phyloP scores from a whole-genome alignment of 2,888 invertebrate species.

The Tenthredo amoena region DNA sequence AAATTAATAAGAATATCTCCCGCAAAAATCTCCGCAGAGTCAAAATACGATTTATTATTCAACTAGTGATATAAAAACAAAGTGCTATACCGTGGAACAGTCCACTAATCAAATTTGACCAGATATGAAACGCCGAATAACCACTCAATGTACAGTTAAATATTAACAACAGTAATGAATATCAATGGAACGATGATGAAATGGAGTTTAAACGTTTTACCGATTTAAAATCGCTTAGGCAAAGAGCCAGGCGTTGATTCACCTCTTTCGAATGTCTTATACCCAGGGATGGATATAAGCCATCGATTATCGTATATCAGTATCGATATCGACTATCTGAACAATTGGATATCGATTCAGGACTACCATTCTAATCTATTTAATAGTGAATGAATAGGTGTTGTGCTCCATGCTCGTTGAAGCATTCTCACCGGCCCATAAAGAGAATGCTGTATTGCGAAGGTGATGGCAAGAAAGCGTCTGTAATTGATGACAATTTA shows the following conservation, averaged over 20 bases:
- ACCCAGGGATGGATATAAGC: background rate
- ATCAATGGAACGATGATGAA: background rate
- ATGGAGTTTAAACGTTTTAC: background rate
- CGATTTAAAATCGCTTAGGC: background rate
- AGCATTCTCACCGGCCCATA: slow-evolving; percentile 1
- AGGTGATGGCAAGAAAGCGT: slow-evolving; percentile 24
- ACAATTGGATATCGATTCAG: slow-evolving; percentile 37
- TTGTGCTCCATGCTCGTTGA: slow-evolving; percentile 32
- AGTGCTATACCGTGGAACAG: background rate
- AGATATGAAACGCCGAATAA: background rate
- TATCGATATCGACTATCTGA: slow-evolving; percentile 27
- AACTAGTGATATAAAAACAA: background rate
- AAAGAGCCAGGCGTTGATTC: slow-evolving; percentile 8
- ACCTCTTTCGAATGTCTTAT: background rate
- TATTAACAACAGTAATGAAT: background rate
- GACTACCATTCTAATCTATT: slow-evolving; percentile 25
- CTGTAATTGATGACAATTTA: slow-evolving; percentile 13
- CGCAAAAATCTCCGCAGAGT: background rate
- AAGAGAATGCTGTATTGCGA: background rate
- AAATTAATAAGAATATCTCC: background rate
- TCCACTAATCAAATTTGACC: background rate
- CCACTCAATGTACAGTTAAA: background rate
- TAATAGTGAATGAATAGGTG: slow-evolving; percentile 16
- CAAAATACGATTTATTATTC: background rate
- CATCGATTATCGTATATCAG: background rate